Evolutionary conservation across 2,797 vertebrate species (phyloP), one percentile per base, ranked within the genome.

Genomic region (Falco biarmicus): DNA sequence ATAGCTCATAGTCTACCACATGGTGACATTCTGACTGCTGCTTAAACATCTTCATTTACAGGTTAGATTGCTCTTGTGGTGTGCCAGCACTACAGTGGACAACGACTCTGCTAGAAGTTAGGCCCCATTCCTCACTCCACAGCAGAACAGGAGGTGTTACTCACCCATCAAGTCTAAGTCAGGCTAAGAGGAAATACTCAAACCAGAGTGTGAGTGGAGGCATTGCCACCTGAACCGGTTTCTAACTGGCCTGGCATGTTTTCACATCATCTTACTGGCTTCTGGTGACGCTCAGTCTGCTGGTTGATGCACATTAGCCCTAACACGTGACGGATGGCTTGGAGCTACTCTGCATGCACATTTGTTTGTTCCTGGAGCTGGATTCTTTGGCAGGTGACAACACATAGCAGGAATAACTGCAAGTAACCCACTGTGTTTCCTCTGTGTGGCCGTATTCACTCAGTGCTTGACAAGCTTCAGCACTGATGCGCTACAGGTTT

Each of bases 191-290:
- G 13, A 79, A 87, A 90, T 14, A 43, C 41, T 47, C 9, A 69
- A 82, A 89, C 34, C 22, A 39, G 31, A 45, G 28, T 0, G 0
- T 22, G 7, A 80, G 28, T 3, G 3, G 5, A 48, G 39, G 15
- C 0, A 75, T 48, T 1, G 3, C 15, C 19, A 68, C 32, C 15
- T 13, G 43, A 84, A 84, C 70, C 59, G 41, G 34, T 90, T 90
- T 69, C 66, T 69, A 87, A 78, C 70, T 1, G 2, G 65, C 45
- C 70, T 84, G 77, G 41, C 89, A 68, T 71, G 65, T 90, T 92
- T 60, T 54, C 39, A 57, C 14, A 2, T 31, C 9, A 19, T 37
- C 14, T 60, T 59, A 61, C 66, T 21, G 19, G 78, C 59, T 84
- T 81, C 63, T 71, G 34, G 19, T 59, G 11, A 68, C 4, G 1